These are phyloP conservation scores for Polyommatus iphigenia DNA, from an alignment of 2,888 invertebrate species.

Conservation along the genomic window DNA sequence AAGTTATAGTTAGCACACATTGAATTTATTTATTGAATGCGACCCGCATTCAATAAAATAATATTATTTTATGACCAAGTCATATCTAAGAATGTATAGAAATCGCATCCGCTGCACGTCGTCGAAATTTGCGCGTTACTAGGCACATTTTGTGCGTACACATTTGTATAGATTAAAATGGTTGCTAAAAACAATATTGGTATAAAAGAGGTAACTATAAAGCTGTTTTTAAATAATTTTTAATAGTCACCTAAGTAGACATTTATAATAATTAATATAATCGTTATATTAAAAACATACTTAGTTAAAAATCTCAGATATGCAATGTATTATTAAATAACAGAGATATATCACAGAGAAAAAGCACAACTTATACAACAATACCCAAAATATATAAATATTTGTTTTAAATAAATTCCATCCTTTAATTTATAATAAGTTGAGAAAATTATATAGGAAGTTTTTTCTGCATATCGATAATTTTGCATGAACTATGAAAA, in stretches of 20 bases:
- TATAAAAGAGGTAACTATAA: background rate
- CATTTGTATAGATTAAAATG: too few species aligned
- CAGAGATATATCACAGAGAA: conserved; percentile 11
- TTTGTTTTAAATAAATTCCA: background rate
- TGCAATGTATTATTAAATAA: conserved; percentile 3
- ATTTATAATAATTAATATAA: background rate
- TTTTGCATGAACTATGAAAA: background rate
- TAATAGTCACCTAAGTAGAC: background rate
- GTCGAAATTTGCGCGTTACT: too few species aligned
- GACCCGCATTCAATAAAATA: too few species aligned
- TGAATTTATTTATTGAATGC: too few species aligned
- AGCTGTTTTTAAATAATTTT: background rate
- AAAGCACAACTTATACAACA: background rate
- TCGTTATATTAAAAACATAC: background rate
- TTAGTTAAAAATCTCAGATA: background rate
- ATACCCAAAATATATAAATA: background rate
- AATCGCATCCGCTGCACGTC: too few species aligned
- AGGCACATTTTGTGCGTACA: too few species aligned
- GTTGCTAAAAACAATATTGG: background rate
- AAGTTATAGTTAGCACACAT: too few species aligned
- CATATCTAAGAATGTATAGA: too few species aligned
- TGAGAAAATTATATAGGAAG: background rate
- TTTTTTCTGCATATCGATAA: background rate
- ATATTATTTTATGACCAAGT: too few species aligned
- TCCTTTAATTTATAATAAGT: background rate